Conservation (phyloP, 2,113 vertebrate species). For the Dasyornis broadbenti region DNA sequence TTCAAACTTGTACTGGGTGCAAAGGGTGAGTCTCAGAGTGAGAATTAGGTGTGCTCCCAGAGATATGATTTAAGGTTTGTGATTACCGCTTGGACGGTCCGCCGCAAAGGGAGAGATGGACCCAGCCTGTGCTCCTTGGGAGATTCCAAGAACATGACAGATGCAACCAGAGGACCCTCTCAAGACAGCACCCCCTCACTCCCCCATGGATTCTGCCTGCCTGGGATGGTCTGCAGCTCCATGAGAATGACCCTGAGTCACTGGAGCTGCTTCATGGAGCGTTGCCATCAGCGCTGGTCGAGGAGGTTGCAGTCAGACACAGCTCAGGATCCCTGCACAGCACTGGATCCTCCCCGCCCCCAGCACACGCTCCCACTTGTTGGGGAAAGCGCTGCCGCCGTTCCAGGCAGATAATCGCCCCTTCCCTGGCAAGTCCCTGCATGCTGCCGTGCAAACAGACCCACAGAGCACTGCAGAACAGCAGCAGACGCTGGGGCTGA, state of each 20-base stretch:
- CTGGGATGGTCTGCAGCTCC: not conserved
- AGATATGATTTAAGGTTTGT: not conserved
- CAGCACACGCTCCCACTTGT: not conserved
- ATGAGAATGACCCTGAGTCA: not conserved
- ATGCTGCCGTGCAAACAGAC: not conserved
- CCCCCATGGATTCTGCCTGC: accelerated
- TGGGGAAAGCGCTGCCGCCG: slow-evolving; percentile 27
- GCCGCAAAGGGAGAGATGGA: not conserved
- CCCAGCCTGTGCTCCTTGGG: not conserved
- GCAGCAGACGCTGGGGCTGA: not conserved
- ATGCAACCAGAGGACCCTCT: not conserved
- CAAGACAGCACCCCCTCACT: not conserved
- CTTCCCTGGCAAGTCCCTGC: slow-evolving; percentile 50
- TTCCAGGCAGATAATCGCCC: slow-evolving; percentile 47
- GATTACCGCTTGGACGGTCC: not conserved
- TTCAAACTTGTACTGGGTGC: not conserved
- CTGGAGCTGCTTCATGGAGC: not conserved
- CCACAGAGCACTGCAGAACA: not conserved
- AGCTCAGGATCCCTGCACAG: not conserved
- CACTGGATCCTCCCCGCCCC: slow-evolving; percentile 20
- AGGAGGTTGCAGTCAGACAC: not conserved
- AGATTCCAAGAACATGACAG: not conserved
- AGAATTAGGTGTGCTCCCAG: not conserved
- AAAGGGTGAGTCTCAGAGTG: not conserved
- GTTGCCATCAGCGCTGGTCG: not conserved